These are phyloP conservation scores for Phylloscopus trochiloides DNA, from an alignment of 2,113 vertebrate species.

Conservation along the genomic window DNA sequence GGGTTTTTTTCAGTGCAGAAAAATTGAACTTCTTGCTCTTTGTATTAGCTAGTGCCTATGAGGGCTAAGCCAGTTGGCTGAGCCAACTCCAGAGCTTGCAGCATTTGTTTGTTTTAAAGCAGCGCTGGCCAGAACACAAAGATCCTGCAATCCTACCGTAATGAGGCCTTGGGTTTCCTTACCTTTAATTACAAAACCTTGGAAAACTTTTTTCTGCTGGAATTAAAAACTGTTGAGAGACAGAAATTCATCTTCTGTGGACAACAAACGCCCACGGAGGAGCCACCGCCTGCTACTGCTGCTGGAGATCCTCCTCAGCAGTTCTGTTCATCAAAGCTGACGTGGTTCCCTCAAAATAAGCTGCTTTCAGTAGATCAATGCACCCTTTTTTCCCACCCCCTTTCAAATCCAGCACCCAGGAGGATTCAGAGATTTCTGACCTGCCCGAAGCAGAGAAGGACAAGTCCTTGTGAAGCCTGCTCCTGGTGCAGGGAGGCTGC, in stretches of 20 bases:
- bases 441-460: neutral
- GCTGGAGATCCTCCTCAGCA: neutral
- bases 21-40: neutral
- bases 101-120: constrained; percentile 52
- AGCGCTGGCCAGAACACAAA: constrained; percentile 35
- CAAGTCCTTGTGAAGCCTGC: neutral
- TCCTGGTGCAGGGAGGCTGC: neutral
- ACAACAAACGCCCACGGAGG: neutral
- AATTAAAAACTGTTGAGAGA: constrained; percentile 30
- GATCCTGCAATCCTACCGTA: constrained; percentile 1
- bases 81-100: constrained; percentile 15
- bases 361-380: neutral
- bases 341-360: neutral
- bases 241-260: neutral
- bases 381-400: fast-evolving
- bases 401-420: neutral
- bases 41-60: neutral
- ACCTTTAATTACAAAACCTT: neutral
- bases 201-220: neutral
- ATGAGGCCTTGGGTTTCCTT: neutral
- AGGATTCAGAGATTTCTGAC: neutral
- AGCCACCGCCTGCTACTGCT: neutral
- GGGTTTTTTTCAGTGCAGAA: neutral
- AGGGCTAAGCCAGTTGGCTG: neutral
- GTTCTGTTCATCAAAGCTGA: neutral